Percentiles rank a stretch among this genome's conserved stretches.
Conservation (phyloP, 2,113 vertebrate genomes). For the Epinephelus fuscoguttatus region DNA sequence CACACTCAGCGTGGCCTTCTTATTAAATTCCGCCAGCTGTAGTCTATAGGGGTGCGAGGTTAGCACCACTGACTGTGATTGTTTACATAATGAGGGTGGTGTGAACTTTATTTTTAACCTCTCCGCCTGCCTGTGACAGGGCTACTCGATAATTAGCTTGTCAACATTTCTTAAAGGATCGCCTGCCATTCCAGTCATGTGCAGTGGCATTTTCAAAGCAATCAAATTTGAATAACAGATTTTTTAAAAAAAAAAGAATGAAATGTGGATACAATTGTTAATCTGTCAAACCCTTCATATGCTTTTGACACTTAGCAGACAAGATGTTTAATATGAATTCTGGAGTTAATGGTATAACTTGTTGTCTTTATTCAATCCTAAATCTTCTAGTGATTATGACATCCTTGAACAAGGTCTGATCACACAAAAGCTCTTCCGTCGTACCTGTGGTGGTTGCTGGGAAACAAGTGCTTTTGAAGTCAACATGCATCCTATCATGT, state of each 20-base stretch:
- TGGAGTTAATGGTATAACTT: slow-evolving; percentile 4
- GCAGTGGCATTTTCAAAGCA: slow-evolving; percentile 21
- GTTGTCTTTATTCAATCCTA: slow-evolving; percentile 4
- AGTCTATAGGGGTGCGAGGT: slow-evolving; percentile 61
- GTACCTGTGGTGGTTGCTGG: slow-evolving; percentile 65
- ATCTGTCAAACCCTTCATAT: neutral
- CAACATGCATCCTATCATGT: slow-evolving; percentile 41
- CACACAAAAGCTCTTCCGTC: slow-evolving; percentile 22
- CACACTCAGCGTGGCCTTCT: slow-evolving; percentile 33
- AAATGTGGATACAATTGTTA: neutral
- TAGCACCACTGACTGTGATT: slow-evolving; percentile 60
- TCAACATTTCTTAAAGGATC: slow-evolving; percentile 60
- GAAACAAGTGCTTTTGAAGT: slow-evolving; percentile 61
- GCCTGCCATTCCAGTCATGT: slow-evolving; percentile 39
- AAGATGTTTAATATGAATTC: neutral
- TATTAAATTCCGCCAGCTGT: slow-evolving; percentile 54
- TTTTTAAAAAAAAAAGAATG: slow-evolving; percentile 22
- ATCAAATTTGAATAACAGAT: slow-evolving; percentile 1
- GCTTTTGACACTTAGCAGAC: neutral
- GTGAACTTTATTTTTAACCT: slow-evolving; percentile 71
- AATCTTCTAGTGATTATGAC: slow-evolving; percentile 8
- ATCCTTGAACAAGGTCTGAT: slow-evolving; percentile 15
- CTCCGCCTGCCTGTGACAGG: slow-evolving; percentile 54
- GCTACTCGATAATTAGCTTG: slow-evolving; percentile 66
- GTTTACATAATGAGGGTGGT: slow-evolving; percentile 61